Evolutionary conservation across 1,140 invertebrate genomes (phyloP).

Genomic region (Pissodes strobi): DNA sequence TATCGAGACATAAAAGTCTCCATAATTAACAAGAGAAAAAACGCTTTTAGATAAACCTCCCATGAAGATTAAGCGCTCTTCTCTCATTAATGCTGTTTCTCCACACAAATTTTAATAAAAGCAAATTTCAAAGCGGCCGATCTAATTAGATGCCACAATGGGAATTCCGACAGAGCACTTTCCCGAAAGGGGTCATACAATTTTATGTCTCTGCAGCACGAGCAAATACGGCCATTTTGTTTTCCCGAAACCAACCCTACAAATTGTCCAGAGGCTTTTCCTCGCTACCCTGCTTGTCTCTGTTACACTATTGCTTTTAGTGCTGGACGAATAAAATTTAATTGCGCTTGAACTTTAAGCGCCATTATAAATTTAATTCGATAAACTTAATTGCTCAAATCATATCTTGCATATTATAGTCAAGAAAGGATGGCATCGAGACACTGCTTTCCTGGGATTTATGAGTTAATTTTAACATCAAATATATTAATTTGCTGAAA

Average conservation of each 20-base stretch:
- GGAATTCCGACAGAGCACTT: conserved; percentile 30
- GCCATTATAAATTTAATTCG: not conserved
- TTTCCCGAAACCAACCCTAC: conserved; percentile 23
- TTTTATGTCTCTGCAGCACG: conserved; percentile 20
- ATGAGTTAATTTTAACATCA: too few species aligned
- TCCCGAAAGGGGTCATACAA: conserved; percentile 32
- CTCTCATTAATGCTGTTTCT: conserved; percentile 18
- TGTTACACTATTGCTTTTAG: conserved; percentile 22
- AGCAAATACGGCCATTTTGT: conserved; percentile 33
- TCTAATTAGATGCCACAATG: conserved; percentile 29
- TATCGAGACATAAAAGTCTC: too few species aligned
- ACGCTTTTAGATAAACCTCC: not conserved
- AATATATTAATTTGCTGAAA: too few species aligned
- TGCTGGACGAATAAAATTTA: conserved; percentile 23
- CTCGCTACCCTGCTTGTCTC: not conserved
- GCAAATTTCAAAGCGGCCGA: conserved; percentile 28
- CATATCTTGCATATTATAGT: too few species aligned
- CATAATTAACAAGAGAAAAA: conserved; percentile 1
- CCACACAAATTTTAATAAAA: conserved; percentile 31
- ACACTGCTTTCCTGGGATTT: too few species aligned
- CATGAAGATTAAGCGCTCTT: not conserved
- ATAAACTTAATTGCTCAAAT: too few species aligned
- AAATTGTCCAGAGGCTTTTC: conserved; percentile 28
- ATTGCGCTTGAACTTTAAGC: conserved; percentile 17
- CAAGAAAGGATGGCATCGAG: too few species aligned